Evolutionary conservation across 2,113 vertebrate species (phyloP).

Genomic region (Rhineura floridana): DNA sequence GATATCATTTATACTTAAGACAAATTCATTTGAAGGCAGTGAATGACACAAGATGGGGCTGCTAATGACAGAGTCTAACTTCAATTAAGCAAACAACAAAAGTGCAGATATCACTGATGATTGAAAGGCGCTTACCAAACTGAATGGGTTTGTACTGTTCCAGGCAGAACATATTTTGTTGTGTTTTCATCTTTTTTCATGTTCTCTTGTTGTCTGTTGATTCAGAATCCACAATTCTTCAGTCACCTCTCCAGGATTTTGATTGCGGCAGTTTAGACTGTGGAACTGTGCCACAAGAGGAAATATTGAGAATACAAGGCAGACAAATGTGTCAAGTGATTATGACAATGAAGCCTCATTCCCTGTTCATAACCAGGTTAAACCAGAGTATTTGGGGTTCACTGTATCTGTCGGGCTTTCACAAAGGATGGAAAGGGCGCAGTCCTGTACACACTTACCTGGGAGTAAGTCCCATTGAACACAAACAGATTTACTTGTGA

Average conservation of each 20-base stretch:
- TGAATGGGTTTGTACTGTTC: background rate
- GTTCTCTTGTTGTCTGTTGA: background rate
- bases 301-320: background rate
- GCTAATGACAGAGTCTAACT: constrained; percentile 39
- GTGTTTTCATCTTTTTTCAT: constrained; percentile 28
- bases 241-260: background rate
- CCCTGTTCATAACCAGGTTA: background rate
- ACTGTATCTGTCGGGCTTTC: background rate
- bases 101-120: constrained; percentile 9
- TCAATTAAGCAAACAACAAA: constrained; percentile 51
- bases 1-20: constrained; percentile 35
- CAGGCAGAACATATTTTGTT: background rate
- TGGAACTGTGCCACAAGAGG: background rate
- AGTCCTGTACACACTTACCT: background rate
- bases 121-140: constrained; percentile 14
- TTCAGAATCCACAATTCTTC: constrained; percentile 7
- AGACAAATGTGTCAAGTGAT: background rate
- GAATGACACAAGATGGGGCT: constrained; percentile 36
- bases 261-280: background rate
- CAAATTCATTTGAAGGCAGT: constrained; percentile 43
- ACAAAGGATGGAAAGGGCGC: background rate
- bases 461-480: background rate
- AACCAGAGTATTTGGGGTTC: background rate
- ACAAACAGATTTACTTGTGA: background rate
- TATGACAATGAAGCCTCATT: background rate